Conservation (phyloP, 1,140 invertebrate species). For the Sinella curviseta region DNA sequence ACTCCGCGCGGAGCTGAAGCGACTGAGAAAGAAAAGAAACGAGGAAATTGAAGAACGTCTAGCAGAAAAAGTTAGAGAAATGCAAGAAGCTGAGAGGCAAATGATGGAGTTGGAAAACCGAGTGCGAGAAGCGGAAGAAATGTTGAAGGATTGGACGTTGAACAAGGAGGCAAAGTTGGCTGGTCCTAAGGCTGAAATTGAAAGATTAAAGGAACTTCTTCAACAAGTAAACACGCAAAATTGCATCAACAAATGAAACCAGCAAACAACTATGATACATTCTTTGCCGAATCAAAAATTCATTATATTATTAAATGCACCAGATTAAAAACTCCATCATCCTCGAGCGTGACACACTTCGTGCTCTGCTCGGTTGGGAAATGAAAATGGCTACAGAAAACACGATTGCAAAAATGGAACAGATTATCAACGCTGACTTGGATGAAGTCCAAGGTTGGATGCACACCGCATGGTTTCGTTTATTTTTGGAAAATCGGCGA, state of each 20-base stretch:
- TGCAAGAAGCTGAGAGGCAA: conserved; percentile 29
- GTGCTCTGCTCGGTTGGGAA: conserved; percentile 39
- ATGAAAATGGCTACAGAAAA: conserved; percentile 39
- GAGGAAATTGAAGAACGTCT: conserved; percentile 40
- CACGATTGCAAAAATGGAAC: conserved; percentile 43
- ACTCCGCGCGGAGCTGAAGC: conserved; percentile 33
- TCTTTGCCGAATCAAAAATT: neutral
- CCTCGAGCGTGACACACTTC: conserved; percentile 40
- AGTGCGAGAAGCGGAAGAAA: conserved; percentile 30
- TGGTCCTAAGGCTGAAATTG: conserved; percentile 41
- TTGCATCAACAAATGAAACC: too few relatives aligned
- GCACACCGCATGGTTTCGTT: conserved; percentile 45
- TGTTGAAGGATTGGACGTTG: conserved; percentile 38
- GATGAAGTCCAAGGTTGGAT: conserved; percentile 39
- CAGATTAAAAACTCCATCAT: conserved; percentile 40
- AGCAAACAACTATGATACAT: neutral
- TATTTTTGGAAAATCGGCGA: conserved; percentile 43
- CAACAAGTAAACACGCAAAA: conserved; percentile 3
- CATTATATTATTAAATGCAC: neutral
- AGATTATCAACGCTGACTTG: conserved; percentile 41
- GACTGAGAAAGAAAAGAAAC: conserved; percentile 36
- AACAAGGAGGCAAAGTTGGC: conserved; percentile 34
- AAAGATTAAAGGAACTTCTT: conserved; percentile 27
- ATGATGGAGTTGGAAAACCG: conserved; percentile 33
- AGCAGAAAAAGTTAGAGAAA: conserved; percentile 33